These are phyloP conservation scores for Rutpela maculata DNA, from an alignment of 2,888 invertebrate species.

Conservation along the genomic window DNA sequence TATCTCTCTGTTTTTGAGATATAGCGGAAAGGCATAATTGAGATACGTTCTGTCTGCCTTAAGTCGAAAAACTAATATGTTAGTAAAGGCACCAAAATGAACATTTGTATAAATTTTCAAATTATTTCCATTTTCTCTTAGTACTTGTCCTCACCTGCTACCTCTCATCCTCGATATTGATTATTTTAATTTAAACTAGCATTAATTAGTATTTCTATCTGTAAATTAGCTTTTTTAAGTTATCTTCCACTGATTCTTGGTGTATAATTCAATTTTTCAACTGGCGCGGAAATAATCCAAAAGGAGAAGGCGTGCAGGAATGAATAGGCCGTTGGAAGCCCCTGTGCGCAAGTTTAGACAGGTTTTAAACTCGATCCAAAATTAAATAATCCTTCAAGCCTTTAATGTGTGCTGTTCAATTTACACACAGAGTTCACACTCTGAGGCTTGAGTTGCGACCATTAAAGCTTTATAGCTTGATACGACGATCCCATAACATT, in stretches of 20 bases:
- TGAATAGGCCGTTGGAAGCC: background rate
- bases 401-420: conserved; percentile 1
- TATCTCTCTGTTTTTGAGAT: no score
- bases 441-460: background rate
- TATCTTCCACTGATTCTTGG: background rate
- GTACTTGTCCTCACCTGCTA: no score
- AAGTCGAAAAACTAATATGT: no score
- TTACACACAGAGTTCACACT: conserved; percentile 4
- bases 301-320: background rate
- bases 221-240: background rate
- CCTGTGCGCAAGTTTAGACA: background rate
- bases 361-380: conserved; percentile 3
- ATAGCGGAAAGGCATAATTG: no score
- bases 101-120: no score
- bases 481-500: background rate
- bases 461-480: conserved; percentile 12
- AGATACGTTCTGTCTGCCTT: no score
- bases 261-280: background rate
- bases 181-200: no score
- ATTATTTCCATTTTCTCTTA: no score
- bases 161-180: no score
- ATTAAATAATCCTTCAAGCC: conserved; percentile 7
- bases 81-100: no score
- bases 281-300: background rate
- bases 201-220: no score